A percentile compares a stretch with the other conserved stretches of the same genome.
phyloP scores from a whole-genome alignment of 1,140 invertebrate genomes.

The Cotesia typhae region DNA sequence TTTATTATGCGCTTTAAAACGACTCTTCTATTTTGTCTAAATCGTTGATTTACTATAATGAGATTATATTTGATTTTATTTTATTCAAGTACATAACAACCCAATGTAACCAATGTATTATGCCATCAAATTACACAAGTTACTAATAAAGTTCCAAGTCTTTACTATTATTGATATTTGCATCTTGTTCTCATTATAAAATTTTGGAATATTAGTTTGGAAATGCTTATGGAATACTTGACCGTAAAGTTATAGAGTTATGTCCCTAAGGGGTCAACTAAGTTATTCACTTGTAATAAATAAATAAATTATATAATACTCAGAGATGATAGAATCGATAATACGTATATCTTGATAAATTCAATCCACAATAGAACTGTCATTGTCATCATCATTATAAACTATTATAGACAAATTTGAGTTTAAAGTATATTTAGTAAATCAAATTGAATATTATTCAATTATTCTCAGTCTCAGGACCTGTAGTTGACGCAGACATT shows the following conservation, averaged over 20 bases:
- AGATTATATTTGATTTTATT: not conserved
- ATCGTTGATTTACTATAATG: slow-evolving; percentile 13
- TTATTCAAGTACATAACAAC: not conserved
- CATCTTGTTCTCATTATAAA: too few relatives aligned
- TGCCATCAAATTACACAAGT: too few relatives aligned
- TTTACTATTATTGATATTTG: not conserved
- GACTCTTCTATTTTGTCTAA: not conserved
- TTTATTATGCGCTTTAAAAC: slow-evolving; percentile 42
- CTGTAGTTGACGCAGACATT: slow-evolving; percentile 31
- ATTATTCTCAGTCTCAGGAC: not conserved
- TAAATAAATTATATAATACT: too few relatives aligned
- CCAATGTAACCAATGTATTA: not conserved
- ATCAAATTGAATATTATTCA: slow-evolving; percentile 8
- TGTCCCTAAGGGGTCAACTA: too few relatives aligned
- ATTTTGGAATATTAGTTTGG: too few relatives aligned
- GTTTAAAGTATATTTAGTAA: slow-evolving; percentile 10
- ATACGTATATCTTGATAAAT: not conserved
- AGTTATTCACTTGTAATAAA: too few relatives aligned
- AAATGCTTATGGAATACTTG: too few relatives aligned
- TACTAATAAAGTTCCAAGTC: not conserved
- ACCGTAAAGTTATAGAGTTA: too few relatives aligned
- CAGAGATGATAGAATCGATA: too few relatives aligned
- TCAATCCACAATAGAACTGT: not conserved
- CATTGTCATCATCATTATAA: slow-evolving; percentile 16
- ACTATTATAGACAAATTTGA: not conserved